A percentile compares a stretch with the other conserved stretches of the same genome.
These are phyloP conservation scores for Notiomystis cincta DNA, from an alignment of 2,113 vertebrate genomes.

Conservation along the genomic window DNA sequence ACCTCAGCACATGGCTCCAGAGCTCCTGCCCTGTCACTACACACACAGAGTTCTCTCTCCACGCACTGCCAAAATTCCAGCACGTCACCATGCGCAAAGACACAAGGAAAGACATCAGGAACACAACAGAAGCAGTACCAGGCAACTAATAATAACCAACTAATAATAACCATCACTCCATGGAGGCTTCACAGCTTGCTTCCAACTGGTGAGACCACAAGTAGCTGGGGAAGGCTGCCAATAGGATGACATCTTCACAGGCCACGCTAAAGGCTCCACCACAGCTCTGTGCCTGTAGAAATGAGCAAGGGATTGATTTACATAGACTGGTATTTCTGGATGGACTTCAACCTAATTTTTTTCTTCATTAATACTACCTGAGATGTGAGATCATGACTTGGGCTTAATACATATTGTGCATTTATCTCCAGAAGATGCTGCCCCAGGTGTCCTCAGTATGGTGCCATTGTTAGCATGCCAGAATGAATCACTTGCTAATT, in stretches of 20 bases:
- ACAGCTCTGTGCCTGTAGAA: not conserved
- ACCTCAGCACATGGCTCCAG: fast-evolving
- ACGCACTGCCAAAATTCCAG: not conserved
- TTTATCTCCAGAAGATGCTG: not conserved
- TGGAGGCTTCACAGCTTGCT: not conserved
- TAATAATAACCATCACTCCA: not conserved
- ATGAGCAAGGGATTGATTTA: not conserved
- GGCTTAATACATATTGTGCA: not conserved
- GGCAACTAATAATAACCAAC: not conserved
- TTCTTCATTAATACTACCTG: not conserved
- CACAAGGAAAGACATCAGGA: not conserved
- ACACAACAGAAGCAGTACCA: not conserved
- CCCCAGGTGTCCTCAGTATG: not conserved
- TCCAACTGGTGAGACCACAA: not conserved
- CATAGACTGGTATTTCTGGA: not conserved
- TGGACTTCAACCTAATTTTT: not conserved
- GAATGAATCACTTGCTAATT: slow-evolving; percentile 10
- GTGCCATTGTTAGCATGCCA: not conserved
- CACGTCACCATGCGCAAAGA: not conserved
- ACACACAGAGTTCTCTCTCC: not conserved
- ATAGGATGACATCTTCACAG: not conserved
- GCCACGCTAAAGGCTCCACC: not conserved
- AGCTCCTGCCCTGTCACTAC: not conserved
- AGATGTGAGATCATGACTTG: not conserved
- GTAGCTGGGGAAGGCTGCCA: not conserved